A percentile compares a stretch with the other conserved stretches of the same genome.
Conservation (phyloP, 1,140 invertebrate species). For the Camponotus pennsylvanicus region DNA sequence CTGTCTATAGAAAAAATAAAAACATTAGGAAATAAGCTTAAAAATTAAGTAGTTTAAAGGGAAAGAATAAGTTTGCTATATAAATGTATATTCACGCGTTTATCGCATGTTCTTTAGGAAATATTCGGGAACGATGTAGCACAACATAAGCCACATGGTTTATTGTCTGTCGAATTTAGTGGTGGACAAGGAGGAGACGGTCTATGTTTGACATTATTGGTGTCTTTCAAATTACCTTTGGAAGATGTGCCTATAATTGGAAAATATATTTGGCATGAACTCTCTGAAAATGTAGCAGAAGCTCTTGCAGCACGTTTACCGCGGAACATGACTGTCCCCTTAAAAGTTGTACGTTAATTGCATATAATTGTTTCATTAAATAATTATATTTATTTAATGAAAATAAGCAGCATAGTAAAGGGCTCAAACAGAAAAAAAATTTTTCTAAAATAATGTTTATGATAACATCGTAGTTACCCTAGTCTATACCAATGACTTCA, state of each 20-base stretch:
- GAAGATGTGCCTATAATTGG: slow-evolving; percentile 94
- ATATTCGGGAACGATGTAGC: slow-evolving; percentile 95
- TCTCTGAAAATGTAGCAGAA: slow-evolving; percentile 90
- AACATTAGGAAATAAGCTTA: background rate
- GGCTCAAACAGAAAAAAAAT: background rate
- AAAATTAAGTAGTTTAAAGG: background rate
- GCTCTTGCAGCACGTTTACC: slow-evolving; percentile 89
- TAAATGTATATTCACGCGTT: slow-evolving; percentile 8
- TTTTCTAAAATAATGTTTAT: slow-evolving; percentile 53
- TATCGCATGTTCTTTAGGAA: slow-evolving; percentile 86
- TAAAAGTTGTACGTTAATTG: slow-evolving; percentile 92
- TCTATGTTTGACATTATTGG: slow-evolving; percentile 93
- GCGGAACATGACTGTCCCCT: slow-evolving; percentile 91
- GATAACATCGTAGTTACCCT: slow-evolving; percentile 64
- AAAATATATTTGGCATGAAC: slow-evolving; percentile 95
- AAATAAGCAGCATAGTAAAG: slow-evolving; percentile 6
- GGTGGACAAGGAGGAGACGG: slow-evolving; percentile 90
- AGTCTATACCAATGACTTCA: slow-evolving; percentile 74
- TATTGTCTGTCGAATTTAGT: slow-evolving; percentile 89
- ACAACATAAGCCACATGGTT: slow-evolving; percentile 93
- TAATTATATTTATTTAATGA: background rate
- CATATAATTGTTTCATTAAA: slow-evolving; percentile 16
- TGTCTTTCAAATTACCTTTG: slow-evolving; percentile 94
- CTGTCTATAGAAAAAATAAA: background rate
- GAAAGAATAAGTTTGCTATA: slow-evolving; percentile 7